These are phyloP conservation scores for Onychomys leucogaster DNA, from an alignment of 2,797 vertebrate species.

Conservation along the genomic window DNA sequence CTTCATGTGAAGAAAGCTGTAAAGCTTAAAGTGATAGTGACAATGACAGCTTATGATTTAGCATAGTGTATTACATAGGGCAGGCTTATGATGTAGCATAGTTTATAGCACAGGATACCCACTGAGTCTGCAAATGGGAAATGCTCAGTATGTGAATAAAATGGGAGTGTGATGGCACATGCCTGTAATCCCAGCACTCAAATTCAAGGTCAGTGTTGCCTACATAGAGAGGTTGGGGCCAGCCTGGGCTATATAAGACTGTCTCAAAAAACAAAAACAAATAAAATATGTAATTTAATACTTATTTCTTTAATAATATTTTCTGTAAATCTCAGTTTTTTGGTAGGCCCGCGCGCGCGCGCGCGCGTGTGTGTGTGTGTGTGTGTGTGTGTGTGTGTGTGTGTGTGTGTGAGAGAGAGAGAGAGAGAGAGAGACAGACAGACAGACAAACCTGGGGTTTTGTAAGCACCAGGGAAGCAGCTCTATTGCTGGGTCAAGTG, in stretches of 20 bases:
- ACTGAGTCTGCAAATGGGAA: slow-evolving; percentile 16
- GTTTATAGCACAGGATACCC: not conserved
- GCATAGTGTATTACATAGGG: not conserved
- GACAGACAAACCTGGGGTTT: not conserved
- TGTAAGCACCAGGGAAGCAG: not conserved
- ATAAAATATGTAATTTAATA: not conserved
- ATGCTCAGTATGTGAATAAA: not conserved
- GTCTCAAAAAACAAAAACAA: not conserved
- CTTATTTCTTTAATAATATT: slow-evolving; percentile 37
- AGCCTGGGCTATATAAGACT: not conserved
- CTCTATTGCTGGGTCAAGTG: not conserved
- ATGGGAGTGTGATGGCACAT: too few relatives aligned
- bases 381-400: not conserved
- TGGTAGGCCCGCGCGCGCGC: not conserved
- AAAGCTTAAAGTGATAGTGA: slow-evolving; percentile 49
- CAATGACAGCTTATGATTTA: slow-evolving; percentile 21
- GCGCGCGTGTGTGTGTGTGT: not conserved
- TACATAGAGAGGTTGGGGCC: not conserved
- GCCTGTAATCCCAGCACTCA: not conserved
- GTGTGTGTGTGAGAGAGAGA: too few relatives aligned
- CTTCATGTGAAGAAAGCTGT: not conserved
- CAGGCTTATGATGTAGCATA: slow-evolving; percentile 6
- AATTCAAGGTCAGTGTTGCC: not conserved
- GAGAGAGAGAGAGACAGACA: rapidly evolving
- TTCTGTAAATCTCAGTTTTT: slow-evolving; percentile 16